A percentile compares a stretch with the other conserved stretches of the same genome.
Conservation (phyloP, 2,113 vertebrate genomes). For the Sterna hirundo region DNA sequence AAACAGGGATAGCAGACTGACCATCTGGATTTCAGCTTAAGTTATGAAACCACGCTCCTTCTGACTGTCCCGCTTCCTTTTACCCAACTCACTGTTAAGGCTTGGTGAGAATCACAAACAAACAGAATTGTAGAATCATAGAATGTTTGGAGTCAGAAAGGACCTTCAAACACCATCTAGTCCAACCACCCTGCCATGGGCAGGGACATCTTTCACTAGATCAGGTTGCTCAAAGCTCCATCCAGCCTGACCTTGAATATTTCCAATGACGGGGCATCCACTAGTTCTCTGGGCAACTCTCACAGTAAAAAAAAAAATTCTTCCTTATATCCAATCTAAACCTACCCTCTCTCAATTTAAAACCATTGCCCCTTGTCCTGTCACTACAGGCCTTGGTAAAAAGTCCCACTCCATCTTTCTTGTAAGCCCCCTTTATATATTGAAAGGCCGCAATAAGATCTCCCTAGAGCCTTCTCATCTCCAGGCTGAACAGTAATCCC, state of each 20-base stretch:
- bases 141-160: not conserved
- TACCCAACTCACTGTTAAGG: not conserved
- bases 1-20: not conserved
- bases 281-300: not conserved
- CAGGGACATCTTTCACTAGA: not conserved
- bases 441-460: not conserved
- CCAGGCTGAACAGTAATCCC: not conserved
- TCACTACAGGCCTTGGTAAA: not conserved
- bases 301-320: not conserved
- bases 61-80: constrained; percentile 7
- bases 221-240: not conserved
- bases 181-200: not conserved
- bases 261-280: not conserved
- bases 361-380: not conserved
- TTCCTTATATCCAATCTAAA: not conserved
- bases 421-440: not conserved
- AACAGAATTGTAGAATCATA: not conserved
- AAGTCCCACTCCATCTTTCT: not conserved
- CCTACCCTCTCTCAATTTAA: not conserved
- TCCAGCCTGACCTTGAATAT: not conserved
- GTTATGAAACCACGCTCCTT: not conserved
- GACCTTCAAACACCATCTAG: not conserved
- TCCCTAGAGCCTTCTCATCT: not conserved
- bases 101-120: constrained; percentile 1
- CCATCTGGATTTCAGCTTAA: not conserved